Percentiles rank a stretch among this genome's conserved stretches.
Conservation (phyloP, 92 coral and sea anemone species). For the Epizoanthus illoricatus region DNA sequence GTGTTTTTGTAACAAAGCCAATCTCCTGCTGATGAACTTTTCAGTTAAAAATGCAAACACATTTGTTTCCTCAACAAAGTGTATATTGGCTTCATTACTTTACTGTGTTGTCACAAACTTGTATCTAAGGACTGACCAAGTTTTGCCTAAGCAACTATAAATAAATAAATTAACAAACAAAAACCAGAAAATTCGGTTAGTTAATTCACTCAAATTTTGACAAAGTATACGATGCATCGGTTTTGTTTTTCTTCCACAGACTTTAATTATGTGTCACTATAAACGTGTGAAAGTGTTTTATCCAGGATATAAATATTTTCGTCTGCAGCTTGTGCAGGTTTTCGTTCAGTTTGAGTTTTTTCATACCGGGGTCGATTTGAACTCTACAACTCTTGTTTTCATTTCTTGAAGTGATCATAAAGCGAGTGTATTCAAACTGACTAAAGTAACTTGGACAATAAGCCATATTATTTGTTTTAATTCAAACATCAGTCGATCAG, state of each 20-base stretch:
- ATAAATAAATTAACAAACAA: neutral
- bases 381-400: too few species aligned
- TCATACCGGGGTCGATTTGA: too few species aligned
- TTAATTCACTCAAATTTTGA: too few species aligned
- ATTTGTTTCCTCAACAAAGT: too few species aligned
- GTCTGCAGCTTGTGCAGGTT: neutral
- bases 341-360: neutral
- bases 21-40: too few species aligned
- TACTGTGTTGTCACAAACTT: neutral
- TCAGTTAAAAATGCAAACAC: too few species aligned
- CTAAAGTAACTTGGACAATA: too few species aligned
- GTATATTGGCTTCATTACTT: too few species aligned
- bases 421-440: too few species aligned
- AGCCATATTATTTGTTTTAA: too few species aligned
- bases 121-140: neutral
- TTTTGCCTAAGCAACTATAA: neutral
- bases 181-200: neutral
- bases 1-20: neutral
- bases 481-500: too few species aligned
- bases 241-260: conserved; percentile 15
- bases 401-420: too few species aligned
- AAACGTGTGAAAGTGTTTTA: neutral
- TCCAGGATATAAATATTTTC: neutral
- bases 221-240: neutral
- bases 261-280: neutral